Base-by-base conservation (phyloP, 1,140 invertebrate genomes). In the Cardiocondyla obscurior region DNA sequence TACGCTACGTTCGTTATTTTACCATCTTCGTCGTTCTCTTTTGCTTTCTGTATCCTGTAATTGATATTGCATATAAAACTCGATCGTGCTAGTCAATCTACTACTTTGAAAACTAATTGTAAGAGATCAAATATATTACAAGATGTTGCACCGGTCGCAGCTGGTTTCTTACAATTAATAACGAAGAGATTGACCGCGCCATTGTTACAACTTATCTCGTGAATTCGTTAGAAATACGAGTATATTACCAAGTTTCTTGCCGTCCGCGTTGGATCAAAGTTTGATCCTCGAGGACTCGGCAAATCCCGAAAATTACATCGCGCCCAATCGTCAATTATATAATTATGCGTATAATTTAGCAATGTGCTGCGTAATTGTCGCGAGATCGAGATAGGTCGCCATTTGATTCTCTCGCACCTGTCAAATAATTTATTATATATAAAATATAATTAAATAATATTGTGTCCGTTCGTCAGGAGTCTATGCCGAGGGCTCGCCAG, bases 51-150 rank as follows among this genome's bases (percentile, higher is more conserved):
- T 5, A 49, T 64, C 16, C 58, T 33, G 22, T 3, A 67, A 77
- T 53, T 77, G 62, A n/a, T 67, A 62, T 79, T 36, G 33, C 62
- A 25, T 69, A 69, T 60, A 42, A 49, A 42, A 58, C 0, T 62
- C 30, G 42, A 14, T 36, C 70, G 8, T 57, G 69, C 36, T 30
- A 19, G 22, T 30, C 33, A 14, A 73, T 44, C 42, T 36, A 44
- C 25, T 62, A 44, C 19, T 42, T 62, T 46, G 39, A 25, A 62
- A 76, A 76, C 19, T 64, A 62, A 39, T 62, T 42, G 19, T 62
- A 64, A 60, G 57, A 76, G 57, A 76, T 76, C 72, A 62, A 74
- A 74, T 44, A 44, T 25, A 6, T 64, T 33, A 19, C 39, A 64
- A 64, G 44, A 67, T 39, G 22, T 77, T 53, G 58, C 22, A 44